Conservation (phyloP, 2,888 invertebrate genomes). For the Nomada fabriciana region DNA sequence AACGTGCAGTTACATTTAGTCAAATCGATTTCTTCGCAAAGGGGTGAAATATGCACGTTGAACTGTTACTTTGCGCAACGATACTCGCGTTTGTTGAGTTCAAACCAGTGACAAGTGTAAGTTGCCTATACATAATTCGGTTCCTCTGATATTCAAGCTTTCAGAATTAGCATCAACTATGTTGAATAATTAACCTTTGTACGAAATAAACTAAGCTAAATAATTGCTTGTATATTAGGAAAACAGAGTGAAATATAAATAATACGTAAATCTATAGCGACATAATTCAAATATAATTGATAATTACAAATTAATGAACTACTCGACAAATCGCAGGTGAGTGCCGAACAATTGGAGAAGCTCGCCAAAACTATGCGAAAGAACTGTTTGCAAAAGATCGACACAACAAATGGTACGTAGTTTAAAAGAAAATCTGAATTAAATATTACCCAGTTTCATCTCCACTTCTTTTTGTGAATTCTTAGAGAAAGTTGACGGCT, state of each 20-base stretch:
- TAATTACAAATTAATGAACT: neutral
- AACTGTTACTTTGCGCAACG: constrained; percentile 15
- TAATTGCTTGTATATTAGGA: too few species aligned
- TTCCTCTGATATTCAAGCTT: too few species aligned
- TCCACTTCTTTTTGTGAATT: neutral
- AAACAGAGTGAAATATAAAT: too few species aligned
- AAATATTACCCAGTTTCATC: neutral
- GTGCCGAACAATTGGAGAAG: constrained; percentile 87
- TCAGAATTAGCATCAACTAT: too few species aligned
- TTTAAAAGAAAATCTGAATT: constrained; percentile 58
- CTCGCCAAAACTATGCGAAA: constrained; percentile 88
- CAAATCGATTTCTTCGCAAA: neutral
- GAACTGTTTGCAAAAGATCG: constrained; percentile 88
- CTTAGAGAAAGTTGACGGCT: constrained; percentile 57
- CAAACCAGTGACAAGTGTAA: constrained; percentile 49
- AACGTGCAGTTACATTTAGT: too few species aligned
- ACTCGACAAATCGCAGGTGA: constrained; percentile 58
- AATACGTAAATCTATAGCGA: neutral
- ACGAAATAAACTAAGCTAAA: too few species aligned
- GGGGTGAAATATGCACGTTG: constrained; percentile 33
- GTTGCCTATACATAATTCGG: neutral
- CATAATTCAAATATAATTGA: neutral
- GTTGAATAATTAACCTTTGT: too few species aligned
- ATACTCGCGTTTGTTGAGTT: constrained; percentile 21
- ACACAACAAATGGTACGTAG: constrained; percentile 85